A percentile compares a stretch with the other conserved stretches of the same genome.
Conservation (phyloP, 2,888 invertebrate species). For the Dorcus parallelipipedus region DNA sequence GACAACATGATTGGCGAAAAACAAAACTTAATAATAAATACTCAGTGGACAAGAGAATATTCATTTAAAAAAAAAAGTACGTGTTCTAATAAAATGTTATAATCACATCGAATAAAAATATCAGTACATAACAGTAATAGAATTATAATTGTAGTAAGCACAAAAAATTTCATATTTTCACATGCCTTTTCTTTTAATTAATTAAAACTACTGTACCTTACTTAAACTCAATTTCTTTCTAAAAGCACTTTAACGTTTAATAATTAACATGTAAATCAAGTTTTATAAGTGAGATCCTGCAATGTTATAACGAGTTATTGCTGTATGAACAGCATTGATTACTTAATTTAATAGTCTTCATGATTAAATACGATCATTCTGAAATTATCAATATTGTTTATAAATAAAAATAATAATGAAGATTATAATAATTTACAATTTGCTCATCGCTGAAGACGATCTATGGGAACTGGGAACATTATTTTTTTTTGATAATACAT, state of each 20-base stretch:
- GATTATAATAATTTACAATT: neutral
- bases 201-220: neutral
- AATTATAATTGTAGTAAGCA: neutral
- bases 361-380: neutral
- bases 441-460: neutral
- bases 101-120: neutral
- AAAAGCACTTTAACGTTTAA: neutral
- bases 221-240: neutral
- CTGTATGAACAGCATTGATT: too few species aligned
- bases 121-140: neutral
- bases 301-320: too few species aligned
- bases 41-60: neutral
- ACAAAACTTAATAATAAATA: neutral
- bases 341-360: too few species aligned
- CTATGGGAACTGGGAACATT: constrained; percentile 1
- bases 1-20: neutral
- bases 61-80: neutral
- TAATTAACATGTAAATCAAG: too few species aligned
- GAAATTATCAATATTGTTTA: neutral
- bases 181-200: neutral
- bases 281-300: too few species aligned
- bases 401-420: neutral
- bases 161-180: neutral
- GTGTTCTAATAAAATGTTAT: neutral
- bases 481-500: neutral